Base-by-base conservation (phyloP, 2,888 invertebrate genomes). In the Tolmerus cingulatus region DNA sequence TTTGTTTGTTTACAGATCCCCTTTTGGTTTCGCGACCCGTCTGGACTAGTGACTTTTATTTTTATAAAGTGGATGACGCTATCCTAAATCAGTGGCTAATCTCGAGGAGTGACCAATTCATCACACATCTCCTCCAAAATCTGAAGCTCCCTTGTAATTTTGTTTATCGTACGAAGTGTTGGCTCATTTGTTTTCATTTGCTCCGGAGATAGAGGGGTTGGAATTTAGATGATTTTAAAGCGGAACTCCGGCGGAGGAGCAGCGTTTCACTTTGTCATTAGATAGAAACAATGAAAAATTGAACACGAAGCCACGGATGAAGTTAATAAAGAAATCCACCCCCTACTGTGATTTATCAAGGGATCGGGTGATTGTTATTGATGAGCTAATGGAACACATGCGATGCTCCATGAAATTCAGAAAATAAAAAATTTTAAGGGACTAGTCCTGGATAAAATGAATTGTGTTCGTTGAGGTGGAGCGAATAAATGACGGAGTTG, bases 231-330 rank as follows among this genome's bases (percentile, higher is more conserved):
- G 12, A 66, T 23, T 66, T 66, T 66, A 66, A 66, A 66, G 23
- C 12, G 23, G 66, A 66, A 66, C 66, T 27, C 66, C 2, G n/a
- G 16, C 23, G 14, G 23, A 23, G 12, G 66, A 23, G 27, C 23
- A 23, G 12, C 12, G 4, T 66, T 66, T 66, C 27, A 76, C 40
- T 34, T 76, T 76, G 76, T 76, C 76, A 76, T 40, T 76, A 76
- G 16, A 2, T 76, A 14, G 76, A 76, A 76, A 76, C 76, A 76
- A 76, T 76, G 76, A 76, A 76, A 76, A 76, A 76, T 76, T 34
- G 76, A 76, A 76, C 3, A 37, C 34, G 40, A 34, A 37, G 76
- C 40, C 40, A 12, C 76, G 76, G 34, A 76, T 34, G 76, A 40
- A 66, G 66, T 23, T 34, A 76, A 19, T 37, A 37, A 19, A 37